Conservation (phyloP, 2,113 vertebrate species). For the Sapajus apella region DNA sequence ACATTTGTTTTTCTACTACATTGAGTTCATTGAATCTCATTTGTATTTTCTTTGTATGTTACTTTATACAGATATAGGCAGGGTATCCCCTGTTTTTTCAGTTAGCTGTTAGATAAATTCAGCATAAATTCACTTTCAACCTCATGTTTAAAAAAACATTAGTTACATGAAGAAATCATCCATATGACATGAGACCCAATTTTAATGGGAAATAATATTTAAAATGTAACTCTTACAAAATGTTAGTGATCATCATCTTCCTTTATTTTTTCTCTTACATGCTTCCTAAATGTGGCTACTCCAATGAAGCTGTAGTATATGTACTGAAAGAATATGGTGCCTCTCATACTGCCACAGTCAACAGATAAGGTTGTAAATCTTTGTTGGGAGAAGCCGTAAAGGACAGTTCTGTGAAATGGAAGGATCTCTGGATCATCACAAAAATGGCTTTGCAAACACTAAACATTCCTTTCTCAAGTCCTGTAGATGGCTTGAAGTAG, state of each 20-base stretch:
- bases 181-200: background rate
- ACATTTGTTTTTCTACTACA: background rate
- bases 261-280: slow-evolving; percentile 70
- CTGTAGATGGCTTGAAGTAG: slow-evolving; percentile 84
- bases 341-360: slow-evolving; percentile 87
- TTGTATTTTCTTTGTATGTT: background rate
- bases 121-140: background rate
- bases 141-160: background rate
- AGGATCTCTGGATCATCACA: slow-evolving; percentile 89
- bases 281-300: slow-evolving; percentile 86
- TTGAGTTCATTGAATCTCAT: background rate
- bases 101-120: background rate
- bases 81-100: background rate
- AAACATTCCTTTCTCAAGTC: slow-evolving; percentile 86
- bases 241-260: background rate
- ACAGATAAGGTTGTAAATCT: slow-evolving; percentile 85
- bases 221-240: background rate
- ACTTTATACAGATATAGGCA: background rate
- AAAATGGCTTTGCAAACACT: slow-evolving; percentile 85
- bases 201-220: background rate
- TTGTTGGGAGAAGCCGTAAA: slow-evolving; percentile 82
- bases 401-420: slow-evolving; percentile 82
- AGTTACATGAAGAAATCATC: background rate
- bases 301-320: slow-evolving; percentile 83
- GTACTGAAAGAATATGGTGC: slow-evolving; percentile 85